Percentiles rank a stretch among this genome's conserved stretches.
Evolutionary conservation across 2,888 invertebrate species (phyloP).

Genomic region (Phymatocera aterrima): DNA sequence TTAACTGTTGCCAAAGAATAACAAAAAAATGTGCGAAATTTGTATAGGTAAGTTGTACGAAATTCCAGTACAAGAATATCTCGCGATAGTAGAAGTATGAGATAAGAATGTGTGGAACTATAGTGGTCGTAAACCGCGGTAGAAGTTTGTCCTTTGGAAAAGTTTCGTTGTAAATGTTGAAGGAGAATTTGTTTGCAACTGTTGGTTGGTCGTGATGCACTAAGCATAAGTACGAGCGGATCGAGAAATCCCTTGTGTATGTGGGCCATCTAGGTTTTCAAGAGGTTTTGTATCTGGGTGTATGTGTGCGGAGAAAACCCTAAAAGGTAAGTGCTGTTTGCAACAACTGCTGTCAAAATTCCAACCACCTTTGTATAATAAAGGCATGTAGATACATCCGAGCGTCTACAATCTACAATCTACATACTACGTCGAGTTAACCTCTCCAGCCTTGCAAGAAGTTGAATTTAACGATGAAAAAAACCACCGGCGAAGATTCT

Average conservation of each 20-base stretch:
- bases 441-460: too few species aligned
- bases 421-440: background rate
- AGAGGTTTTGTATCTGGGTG: background rate
- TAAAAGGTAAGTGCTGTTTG: conserved; percentile 54
- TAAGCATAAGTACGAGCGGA: background rate
- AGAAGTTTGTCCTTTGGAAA: background rate
- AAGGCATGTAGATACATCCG: background rate
- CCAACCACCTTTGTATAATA: conserved; percentile 20
- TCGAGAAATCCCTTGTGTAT: too few species aligned
- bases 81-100: too few species aligned
- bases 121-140: background rate
- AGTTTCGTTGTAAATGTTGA: conserved; percentile 23
- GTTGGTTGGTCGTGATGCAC: background rate
- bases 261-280: too few species aligned
- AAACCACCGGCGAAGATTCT: too few species aligned
- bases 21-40: too few species aligned
- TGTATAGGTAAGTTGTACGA: too few species aligned
- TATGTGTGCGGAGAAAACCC: conserved; percentile 37
- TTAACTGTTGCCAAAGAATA: too few species aligned
- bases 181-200: conserved; percentile 27
- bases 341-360: conserved; percentile 54
- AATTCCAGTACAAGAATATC: too few species aligned
- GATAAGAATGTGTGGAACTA: conserved; percentile 14
- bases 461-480: too few species aligned
- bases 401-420: too few species aligned